Percentiles rank a stretch among this genome's conserved stretches.
Evolutionary conservation across 2,888 invertebrate genomes (phyloP).

Genomic region (Thymelicus lineola): DNA sequence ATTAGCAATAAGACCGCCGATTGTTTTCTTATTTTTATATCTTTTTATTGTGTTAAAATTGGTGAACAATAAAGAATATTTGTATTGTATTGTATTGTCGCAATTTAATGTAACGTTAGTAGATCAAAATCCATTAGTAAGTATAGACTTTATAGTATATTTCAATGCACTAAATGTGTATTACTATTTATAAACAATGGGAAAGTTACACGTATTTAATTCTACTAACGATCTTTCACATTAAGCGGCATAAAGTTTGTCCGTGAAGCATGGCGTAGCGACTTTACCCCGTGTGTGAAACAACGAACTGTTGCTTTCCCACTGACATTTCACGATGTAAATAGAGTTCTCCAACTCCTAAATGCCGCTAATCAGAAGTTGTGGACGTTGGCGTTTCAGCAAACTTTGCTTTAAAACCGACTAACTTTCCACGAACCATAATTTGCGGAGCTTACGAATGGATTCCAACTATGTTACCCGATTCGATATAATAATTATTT

Average conservation of each 20-base stretch:
- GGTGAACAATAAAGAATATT: no score
- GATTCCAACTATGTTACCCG: constrained; percentile 6
- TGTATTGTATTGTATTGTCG: no score
- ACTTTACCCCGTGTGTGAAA: constrained; percentile 33
- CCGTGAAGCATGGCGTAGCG: background rate
- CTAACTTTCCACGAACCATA: constrained; percentile 23
- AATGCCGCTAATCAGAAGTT: constrained; percentile 38
- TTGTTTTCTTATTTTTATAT: no score
- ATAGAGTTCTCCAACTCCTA: constrained; percentile 36
- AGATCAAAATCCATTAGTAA: no score
- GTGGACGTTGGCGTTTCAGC: constrained; percentile 35
- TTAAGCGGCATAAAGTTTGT: constrained; percentile 23
- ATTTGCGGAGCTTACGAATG: constrained; percentile 21
- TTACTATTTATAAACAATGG: no score
- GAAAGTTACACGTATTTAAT: background rate
- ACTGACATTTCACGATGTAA: constrained; percentile 38
- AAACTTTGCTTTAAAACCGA: constrained; percentile 37
- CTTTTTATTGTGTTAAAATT: no score
- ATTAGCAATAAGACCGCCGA: no score
- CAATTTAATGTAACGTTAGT: no score
- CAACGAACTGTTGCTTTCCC: constrained; percentile 36
- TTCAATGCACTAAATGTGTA: no score
- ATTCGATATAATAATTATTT: background rate
- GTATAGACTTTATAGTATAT: no score
- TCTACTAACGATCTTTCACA: constrained; percentile 13